These are phyloP conservation scores for Olivierus martensii DNA, from an alignment of 1,140 invertebrate species.

Conservation along the genomic window DNA sequence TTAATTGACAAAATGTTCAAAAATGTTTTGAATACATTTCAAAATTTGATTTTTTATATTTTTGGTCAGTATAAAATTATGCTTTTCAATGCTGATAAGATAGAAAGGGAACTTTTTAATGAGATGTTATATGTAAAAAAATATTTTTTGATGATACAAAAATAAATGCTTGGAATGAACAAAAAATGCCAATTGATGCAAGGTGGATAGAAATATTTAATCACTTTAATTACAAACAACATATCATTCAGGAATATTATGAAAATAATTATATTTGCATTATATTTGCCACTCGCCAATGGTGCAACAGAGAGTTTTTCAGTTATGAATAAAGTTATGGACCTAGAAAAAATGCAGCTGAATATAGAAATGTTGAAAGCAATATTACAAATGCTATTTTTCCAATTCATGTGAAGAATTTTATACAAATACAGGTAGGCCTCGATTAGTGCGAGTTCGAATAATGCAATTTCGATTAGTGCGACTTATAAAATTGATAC, in stretches of 20 bases:
- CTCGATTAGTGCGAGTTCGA: no score
- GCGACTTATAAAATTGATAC: no score
- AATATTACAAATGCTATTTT: background rate
- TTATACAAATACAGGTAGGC: no score
- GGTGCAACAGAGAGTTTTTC: background rate
- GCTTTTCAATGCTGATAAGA: background rate
- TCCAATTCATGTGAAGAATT: background rate
- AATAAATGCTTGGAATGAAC: background rate
- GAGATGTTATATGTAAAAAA: background rate
- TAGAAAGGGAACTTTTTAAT: background rate
- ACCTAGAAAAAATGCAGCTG: background rate
- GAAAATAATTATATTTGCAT: background rate
- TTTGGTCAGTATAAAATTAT: background rate
- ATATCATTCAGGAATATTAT: background rate
- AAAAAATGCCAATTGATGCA: background rate
- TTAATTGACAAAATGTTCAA: background rate
- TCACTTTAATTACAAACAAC: background rate
- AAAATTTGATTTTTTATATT: no score
- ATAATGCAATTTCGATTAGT: no score
- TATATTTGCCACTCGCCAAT: background rate
- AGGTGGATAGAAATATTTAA: background rate
- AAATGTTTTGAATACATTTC: background rate
- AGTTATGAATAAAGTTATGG: background rate
- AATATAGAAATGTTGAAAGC: background rate
- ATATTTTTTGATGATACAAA: background rate